Percentiles rank a stretch among this genome's conserved stretches.
Conservation (phyloP, 2,113 vertebrate species). For the Corydoras sp. region DNA sequence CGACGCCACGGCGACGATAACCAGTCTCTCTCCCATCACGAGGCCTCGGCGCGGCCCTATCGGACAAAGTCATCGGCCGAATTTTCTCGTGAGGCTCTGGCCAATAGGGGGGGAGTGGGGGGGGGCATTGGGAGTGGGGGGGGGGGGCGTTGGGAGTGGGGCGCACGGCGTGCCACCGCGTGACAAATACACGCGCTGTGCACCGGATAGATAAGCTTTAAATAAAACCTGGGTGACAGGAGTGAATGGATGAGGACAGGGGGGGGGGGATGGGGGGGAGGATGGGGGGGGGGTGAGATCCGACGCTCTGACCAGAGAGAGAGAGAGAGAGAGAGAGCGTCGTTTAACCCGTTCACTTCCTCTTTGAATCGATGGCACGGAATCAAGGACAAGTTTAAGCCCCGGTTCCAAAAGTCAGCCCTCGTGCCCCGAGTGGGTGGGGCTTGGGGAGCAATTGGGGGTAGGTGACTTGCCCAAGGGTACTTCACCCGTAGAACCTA, state of each 20-base stretch:
- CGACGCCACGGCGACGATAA: slow-evolving; percentile 63
- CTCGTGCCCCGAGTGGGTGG: too few species aligned
- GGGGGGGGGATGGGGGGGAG: too few species aligned
- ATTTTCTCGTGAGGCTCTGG: slow-evolving; percentile 59
- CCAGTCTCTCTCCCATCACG: slow-evolving; percentile 34
- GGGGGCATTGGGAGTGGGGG: too few species aligned
- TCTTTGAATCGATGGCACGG: too few species aligned
- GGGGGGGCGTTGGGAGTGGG: not conserved
- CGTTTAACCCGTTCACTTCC: too few species aligned
- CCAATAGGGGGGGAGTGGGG: slow-evolving; percentile 27
- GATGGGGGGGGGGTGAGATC: slow-evolving; percentile 67
- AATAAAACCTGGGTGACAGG: slow-evolving; percentile 75
- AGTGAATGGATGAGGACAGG: slow-evolving; percentile 73
- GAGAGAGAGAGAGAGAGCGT: slow-evolving; percentile 25
- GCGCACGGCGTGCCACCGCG: slow-evolving; percentile 44
- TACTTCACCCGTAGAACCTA: too few species aligned
- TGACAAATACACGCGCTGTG: slow-evolving; percentile 72
- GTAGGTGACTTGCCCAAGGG: too few species aligned
- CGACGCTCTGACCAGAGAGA: slow-evolving; percentile 57
- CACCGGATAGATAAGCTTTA: slow-evolving; percentile 71
- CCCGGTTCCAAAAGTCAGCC: too few species aligned
- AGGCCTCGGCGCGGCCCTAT: slow-evolving; percentile 50
- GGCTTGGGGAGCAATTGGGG: too few species aligned
- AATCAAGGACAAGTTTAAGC: too few species aligned
- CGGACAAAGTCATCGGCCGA: slow-evolving; percentile 63